A percentile compares a stretch with the other conserved stretches of the same genome.
These are phyloP conservation scores for Xenopus petersii DNA, from an alignment of 2,797 vertebrate genomes.

Conservation along the genomic window DNA sequence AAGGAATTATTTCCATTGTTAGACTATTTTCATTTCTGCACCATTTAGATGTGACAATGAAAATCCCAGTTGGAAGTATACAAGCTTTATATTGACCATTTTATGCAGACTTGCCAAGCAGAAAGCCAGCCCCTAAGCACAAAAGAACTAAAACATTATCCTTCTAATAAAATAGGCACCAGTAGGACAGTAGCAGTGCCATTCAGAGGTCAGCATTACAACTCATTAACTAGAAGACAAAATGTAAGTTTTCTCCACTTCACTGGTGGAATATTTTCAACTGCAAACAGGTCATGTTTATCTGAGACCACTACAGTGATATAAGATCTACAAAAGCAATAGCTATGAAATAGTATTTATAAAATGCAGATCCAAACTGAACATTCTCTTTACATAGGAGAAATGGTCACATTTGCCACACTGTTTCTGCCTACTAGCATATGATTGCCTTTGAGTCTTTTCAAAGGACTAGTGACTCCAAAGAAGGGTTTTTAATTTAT, in stretches of 20 bases:
- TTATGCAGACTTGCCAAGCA: background rate
- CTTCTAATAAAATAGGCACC: constrained; percentile 14
- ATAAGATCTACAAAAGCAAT: no score
- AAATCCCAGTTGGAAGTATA: constrained; percentile 28
- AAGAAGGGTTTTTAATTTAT: no score
- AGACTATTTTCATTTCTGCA: constrained; percentile 9
- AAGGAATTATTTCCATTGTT: constrained; percentile 1
- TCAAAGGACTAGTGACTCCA: no score
- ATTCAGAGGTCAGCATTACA: background rate
- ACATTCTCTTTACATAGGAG: no score
- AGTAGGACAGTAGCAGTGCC: background rate
- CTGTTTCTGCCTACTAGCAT: no score
- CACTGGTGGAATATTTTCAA: background rate
- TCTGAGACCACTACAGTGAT: no score
- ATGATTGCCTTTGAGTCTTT: no score
- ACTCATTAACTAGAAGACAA: background rate
- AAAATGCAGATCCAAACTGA: no score
- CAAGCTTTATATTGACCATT: background rate
- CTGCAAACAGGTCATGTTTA: background rate
- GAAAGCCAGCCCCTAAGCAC: background rate
- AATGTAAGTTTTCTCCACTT: background rate
- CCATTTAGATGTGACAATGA: constrained; percentile 33
- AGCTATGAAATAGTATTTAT: no score
- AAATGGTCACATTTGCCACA: no score
- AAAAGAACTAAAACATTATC: constrained; percentile 6